Percentiles rank a stretch among this genome's conserved stretches.
Evolutionary conservation across 2,888 invertebrate species (phyloP).

Genomic region (Thecophora atra): DNA sequence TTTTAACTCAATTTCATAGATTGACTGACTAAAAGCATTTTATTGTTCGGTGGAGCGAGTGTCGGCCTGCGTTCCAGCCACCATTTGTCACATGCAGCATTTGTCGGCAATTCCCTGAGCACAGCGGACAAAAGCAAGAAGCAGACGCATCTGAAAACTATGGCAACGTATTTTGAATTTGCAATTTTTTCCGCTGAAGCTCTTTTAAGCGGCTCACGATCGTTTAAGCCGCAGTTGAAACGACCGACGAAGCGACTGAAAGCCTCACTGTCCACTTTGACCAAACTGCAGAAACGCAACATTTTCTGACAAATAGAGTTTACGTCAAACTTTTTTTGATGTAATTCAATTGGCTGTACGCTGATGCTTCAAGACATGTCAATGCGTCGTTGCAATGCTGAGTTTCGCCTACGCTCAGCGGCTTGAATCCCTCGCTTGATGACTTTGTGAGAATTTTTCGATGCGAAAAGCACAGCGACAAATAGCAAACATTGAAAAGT

Average conservation of each 20-base stretch:
- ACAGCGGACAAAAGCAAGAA: neutral
- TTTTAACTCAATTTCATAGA: slow-evolving; percentile 42
- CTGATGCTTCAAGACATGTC: neutral
- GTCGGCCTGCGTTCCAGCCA: neutral
- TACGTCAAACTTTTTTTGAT: slow-evolving; percentile 22
- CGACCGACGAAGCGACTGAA: neutral
- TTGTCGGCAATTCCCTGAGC: slow-evolving; percentile 25
- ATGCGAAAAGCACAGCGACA: no score
- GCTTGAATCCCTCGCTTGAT: no score
- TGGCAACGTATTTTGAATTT: slow-evolving; percentile 38
- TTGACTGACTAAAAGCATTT: slow-evolving; percentile 43
- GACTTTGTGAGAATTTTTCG: slow-evolving; percentile 1
- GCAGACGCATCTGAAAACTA: neutral
- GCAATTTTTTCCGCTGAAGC: slow-evolving; percentile 22
- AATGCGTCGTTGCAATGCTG: neutral
- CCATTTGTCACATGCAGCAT: slow-evolving; percentile 33
- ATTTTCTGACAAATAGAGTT: slow-evolving; percentile 24
- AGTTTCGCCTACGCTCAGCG: neutral
- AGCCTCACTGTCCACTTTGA: no score
- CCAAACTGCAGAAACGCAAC: slow-evolving; percentile 1
- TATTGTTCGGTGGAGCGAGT: slow-evolving; percentile 35
- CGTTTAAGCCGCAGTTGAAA: slow-evolving; percentile 48
- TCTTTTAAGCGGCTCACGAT: slow-evolving; percentile 34
- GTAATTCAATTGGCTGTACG: slow-evolving; percentile 22
- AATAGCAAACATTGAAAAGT: no score